Conservation (phyloP, 2,113 vertebrate species). For the Antechinus stuartii region DNA sequence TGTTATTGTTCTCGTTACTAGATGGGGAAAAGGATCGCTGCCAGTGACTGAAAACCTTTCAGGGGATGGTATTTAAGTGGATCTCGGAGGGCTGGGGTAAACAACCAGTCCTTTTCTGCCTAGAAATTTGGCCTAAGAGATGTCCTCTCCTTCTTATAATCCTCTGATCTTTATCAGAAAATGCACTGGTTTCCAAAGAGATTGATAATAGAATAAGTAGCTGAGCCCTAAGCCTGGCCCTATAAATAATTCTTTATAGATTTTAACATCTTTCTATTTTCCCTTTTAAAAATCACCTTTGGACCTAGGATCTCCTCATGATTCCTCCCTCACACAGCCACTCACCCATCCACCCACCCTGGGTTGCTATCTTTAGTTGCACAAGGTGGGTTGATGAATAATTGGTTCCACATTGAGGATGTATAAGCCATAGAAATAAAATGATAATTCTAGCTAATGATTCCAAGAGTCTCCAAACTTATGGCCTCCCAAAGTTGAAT, state of each 20-base stretch:
- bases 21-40: neutral
- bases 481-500: neutral
- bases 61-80: neutral
- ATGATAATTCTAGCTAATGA: neutral
- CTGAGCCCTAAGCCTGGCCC: neutral
- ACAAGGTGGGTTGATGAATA: neutral
- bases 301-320: neutral
- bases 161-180: neutral
- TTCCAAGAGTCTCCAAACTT: neutral
- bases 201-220: neutral
- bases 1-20: neutral
- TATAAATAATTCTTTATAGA: conserved; percentile 18
- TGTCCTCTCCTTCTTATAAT: neutral
- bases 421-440: neutral
- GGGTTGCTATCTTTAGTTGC: conserved; percentile 49
- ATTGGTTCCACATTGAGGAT: conserved; percentile 16
- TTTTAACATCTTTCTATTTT: conserved; percentile 1
- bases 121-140: neutral
- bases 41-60: neutral
- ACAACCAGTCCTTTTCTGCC: neutral
- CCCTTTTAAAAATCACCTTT: neutral
- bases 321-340: neutral
- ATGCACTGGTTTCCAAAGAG: neutral
- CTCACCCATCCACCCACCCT: conserved; percentile 28
- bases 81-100: neutral